These are phyloP conservation scores for Proterorhinus semilunaris DNA, from an alignment of 2,113 vertebrate species.

Conservation along the genomic window DNA sequence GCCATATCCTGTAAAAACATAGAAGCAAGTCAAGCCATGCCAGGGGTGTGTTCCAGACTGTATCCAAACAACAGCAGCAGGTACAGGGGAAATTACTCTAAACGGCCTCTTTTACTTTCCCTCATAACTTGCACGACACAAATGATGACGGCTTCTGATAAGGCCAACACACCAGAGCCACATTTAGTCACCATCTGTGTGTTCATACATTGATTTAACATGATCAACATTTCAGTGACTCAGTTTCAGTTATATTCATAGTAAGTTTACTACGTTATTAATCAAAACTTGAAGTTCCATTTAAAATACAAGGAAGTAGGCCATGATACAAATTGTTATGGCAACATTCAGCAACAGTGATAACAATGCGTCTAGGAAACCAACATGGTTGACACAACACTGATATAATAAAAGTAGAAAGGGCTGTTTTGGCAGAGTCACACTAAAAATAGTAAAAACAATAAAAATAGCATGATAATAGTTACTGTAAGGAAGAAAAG, in stretches of 20 bases:
- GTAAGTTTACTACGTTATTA: not conserved
- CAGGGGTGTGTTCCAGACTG: constrained; percentile 38
- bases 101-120: constrained; percentile 13
- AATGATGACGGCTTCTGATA: not conserved
- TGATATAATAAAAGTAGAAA: not conserved
- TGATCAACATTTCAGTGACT: constrained; percentile 3
- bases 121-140: constrained; percentile 9
- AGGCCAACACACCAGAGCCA: not conserved
- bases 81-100: constrained; percentile 27
- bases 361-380: not conserved
- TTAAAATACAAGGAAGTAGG: not conserved
- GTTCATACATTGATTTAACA: not conserved
- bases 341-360: not conserved
- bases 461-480: no score
- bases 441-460: no score
- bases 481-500: no score
- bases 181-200: constrained; percentile 6
- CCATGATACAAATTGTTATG: not conserved
- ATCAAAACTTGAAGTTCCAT: not conserved
- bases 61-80: constrained; percentile 25
- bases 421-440: no score
- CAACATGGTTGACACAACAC: not conserved
- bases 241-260: not conserved
- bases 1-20: constrained; percentile 22
- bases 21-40: constrained; percentile 13